Base-by-base conservation (phyloP, 2,113 vertebrate species). In the Cyanoramphus novaezelandiae region DNA sequence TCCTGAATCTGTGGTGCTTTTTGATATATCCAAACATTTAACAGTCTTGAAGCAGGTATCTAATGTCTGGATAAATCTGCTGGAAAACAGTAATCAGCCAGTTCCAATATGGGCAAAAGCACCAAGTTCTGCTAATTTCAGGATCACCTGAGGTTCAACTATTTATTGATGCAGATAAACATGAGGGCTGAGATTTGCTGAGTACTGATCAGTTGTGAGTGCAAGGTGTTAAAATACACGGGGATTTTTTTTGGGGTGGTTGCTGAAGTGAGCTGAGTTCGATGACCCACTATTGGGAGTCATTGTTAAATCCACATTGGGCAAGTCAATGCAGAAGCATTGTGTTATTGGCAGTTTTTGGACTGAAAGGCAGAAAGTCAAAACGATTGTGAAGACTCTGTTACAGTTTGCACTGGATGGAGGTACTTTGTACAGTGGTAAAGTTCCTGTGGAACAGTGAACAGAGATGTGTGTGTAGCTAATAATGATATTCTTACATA, bases 341-440 rank as follows among this genome's bases (percentile, higher is more conserved):
- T 68, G n/a, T 60, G 68, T 9, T 60, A 60, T 3, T 70, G 79
- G 68, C 39, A 39, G 13, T 37, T 79, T 65, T 92, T 29, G 33
- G 44, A 8, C 63, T 37, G 35, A 55, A 59, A 78, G 79, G 79
- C 85, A 77, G 80, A 23, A 94, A 91, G 28, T 35, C 60, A 24
- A 19, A 23, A 67, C 0, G 1, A 16, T 81, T 5, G 0, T 5
- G 20, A 85, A 50, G 46, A 41, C 82, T 46, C 20, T 44, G 3
- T 35, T 27, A 0, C 20, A 55, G 53, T 50, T 64, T 28, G 1
- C 19, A 1, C 1, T 20, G 29, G 1, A 3, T 55, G 53, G 74
- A 52, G 46, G 39, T 37, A 7, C 47, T 57, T 52, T 31, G 33
- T 47, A 10, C 47, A 21, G 3, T 0, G 17, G 33, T 43, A 27